Base-by-base conservation (phyloP, 2,888 invertebrate species). In the Corythucha ciliata region DNA sequence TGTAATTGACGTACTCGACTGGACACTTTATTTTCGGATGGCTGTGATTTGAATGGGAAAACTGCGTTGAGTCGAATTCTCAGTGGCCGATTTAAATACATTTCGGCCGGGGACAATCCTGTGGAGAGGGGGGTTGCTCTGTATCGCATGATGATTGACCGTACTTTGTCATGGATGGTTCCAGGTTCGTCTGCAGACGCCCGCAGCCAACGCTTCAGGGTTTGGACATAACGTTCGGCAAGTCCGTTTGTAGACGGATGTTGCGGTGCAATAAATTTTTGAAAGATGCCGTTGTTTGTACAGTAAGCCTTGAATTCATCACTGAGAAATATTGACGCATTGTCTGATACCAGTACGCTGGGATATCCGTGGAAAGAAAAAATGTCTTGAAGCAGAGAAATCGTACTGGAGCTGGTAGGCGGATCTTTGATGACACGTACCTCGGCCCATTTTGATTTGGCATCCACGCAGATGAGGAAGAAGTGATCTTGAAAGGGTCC, bases 331-430 rank as follows among this genome's bases (percentile, higher is more conserved):
- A 41, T 41, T 14, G 25, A 25, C 26, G 41, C 41, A 22, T 63
- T 63, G 48, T 61, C 61, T 18, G 58, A 60, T 2, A 58, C 59
- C 27, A 63, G 32, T 21, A 53, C 52, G 12, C 53, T 29, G n/a
- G 60, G 60, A 16, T 53, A 58, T 3, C 63, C 61, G 46, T 62
- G 57, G 20, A 49, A 25, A 4, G 59, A 33, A 37, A 62, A 63
- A 12, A 62, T 52, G 3, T 60, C 47, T 27, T 58, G 34, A n/a
- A 64, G 54, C 24, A 56, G 24, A 39, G 39, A n/a, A 7, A 61
- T 60, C 4, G 60, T 63, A n/a, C n/a, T 12, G 53, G 54, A 12
- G 29, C 22, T 52, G 22, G 58, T 58, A 24, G 59, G 59, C 24
- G 39, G 39, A 37, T 48, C 21, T 20, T 20, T 40, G 48, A 33